phyloP scores from a whole-genome alignment of 2,888 invertebrate genomes.

The Philaethria dido region DNA sequence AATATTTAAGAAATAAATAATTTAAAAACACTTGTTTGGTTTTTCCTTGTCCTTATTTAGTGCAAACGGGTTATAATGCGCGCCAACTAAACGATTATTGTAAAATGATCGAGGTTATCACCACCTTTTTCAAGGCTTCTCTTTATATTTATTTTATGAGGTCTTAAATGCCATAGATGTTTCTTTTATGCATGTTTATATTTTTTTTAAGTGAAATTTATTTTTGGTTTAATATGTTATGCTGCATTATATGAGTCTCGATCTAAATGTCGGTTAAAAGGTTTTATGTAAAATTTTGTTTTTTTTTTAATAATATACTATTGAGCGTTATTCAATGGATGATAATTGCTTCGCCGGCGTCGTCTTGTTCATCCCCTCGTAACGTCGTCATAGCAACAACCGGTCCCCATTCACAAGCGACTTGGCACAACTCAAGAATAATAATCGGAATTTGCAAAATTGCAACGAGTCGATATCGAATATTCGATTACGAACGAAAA shows the following conservation, averaged over 20 bases:
- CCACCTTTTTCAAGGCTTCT: constrained; percentile 36
- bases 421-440: neutral
- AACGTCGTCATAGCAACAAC: constrained; percentile 26
- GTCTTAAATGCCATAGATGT: neutral
- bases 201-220: neutral
- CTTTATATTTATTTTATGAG: constrained; percentile 1
- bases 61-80: constrained; percentile 38
- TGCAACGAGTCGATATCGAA: neutral
- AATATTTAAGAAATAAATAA: constrained; percentile 30
- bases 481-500: constrained; percentile 39
- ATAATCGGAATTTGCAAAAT: neutral
- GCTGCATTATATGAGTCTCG: neutral
- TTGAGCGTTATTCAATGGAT: constrained; percentile 8
- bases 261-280: neutral
- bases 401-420: neutral
- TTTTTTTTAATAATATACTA: neutral
- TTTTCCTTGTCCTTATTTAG: constrained; percentile 45
- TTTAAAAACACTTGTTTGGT: constrained; percentile 42
- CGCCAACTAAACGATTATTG: constrained; percentile 35
- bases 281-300: neutral
- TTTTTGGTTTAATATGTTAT: neutral
- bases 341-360: neutral
- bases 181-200: neutral
- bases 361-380: constrained; percentile 24
- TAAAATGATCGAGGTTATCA: constrained; percentile 41